Evolutionary conservation across 2,797 vertebrate species (phyloP).

Genomic region (Taenioides sp.): DNA sequence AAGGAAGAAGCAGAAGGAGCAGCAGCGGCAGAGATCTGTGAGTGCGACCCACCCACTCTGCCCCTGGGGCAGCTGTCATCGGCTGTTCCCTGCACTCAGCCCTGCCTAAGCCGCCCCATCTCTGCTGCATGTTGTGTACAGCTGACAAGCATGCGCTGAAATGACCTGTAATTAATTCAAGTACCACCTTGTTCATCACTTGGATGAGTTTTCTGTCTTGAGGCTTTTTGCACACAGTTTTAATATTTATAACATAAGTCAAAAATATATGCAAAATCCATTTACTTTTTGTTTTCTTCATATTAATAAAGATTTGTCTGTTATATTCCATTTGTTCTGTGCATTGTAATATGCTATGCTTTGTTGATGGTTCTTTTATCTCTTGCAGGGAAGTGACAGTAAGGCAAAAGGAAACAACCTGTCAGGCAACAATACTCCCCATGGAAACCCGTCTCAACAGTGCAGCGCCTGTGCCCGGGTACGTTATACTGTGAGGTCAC

Average conservation of each 20-base stretch:
- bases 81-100: conserved; percentile 54
- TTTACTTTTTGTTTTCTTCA: background rate
- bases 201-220: conserved; percentile 33
- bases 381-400: conserved; percentile 61
- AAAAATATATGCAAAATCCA: conserved; percentile 2
- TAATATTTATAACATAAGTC: conserved; percentile 31
- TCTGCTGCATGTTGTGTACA: conserved; percentile 52
- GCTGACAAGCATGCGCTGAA: conserved; percentile 31
- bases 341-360: conserved; percentile 9
- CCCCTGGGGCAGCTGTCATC: conserved; percentile 64
- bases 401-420: conserved; percentile 73
- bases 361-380: conserved; percentile 8
- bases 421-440: conserved; percentile 67
- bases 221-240: conserved; percentile 19
- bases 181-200: conserved; percentile 42
- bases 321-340: conserved; percentile 23
- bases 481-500: conserved; percentile 29
- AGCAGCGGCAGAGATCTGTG: conserved; percentile 82
- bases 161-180: conserved; percentile 71
- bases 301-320: background rate
- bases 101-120: conserved; percentile 41
- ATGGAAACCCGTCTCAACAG: conserved; percentile 61
- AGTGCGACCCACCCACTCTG: conserved; percentile 69
- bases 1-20: conserved; percentile 81
- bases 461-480: conserved; percentile 78